Evolutionary conservation across 35 echinoderm and acorn worm species (phyloP).

Genomic region (Apostichopus californicus): DNA sequence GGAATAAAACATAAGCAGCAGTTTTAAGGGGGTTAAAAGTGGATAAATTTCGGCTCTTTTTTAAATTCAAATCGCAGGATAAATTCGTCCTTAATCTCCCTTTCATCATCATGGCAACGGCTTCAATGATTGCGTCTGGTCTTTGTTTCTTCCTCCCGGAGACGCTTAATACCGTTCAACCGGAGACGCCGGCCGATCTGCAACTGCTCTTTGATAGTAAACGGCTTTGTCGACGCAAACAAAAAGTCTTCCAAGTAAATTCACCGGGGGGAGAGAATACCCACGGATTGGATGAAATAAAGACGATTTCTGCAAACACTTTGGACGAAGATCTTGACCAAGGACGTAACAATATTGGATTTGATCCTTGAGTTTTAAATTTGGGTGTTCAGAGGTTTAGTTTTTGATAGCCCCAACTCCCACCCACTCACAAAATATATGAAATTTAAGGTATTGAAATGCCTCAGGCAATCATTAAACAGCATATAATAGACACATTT

Average conservation of each 20-base stretch:
- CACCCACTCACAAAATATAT: no score
- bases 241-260: background rate
- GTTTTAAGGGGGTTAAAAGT: background rate
- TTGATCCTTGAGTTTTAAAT: background rate
- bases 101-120: slow-evolving; percentile 27
- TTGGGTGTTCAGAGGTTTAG: no score
- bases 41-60: background rate
- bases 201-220: background rate
- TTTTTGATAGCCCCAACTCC: no score
- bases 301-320: background rate
- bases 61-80: background rate
- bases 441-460: no score
- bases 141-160: slow-evolving; percentile 11
- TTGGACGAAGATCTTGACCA: background rate
- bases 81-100: slow-evolving; percentile 4
- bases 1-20: no score
- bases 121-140: background rate
- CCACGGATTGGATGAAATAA: background rate
- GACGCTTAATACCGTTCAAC: slow-evolving; percentile 6
- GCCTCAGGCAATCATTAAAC: no score
- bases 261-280: background rate
- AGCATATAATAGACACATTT: no score
- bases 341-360: background rate
- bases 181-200: slow-evolving; percentile 27
- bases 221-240: background rate